These are phyloP conservation scores for Ectemnius cavifrons DNA, from an alignment of 2,888 invertebrate species.

Conservation along the genomic window DNA sequence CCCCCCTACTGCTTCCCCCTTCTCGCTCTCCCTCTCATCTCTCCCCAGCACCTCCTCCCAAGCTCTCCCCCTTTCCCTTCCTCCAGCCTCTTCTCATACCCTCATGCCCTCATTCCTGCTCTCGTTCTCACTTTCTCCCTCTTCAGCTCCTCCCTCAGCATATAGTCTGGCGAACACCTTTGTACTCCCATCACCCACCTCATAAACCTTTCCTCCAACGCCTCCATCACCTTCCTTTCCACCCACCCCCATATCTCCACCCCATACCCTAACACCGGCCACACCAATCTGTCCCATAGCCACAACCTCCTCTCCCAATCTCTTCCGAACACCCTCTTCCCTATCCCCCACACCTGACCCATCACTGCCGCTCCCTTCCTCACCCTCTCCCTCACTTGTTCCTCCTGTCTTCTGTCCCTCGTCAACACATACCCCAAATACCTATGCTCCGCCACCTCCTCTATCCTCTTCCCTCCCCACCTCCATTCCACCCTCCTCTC, in stretches of 20 bases:
- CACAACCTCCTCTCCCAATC: slow-evolving; percentile 5
- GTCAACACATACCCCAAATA: background rate
- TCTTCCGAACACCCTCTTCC: background rate
- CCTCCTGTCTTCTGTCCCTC: background rate
- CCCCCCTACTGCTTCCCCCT: too few relatives aligned
- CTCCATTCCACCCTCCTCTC: background rate
- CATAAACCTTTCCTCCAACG: background rate
- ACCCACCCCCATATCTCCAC: slow-evolving; percentile 8
- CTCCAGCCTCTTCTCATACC: too few relatives aligned
- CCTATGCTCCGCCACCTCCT: too few relatives aligned
- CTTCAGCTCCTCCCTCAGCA: background rate
- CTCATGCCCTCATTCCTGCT: too few relatives aligned
- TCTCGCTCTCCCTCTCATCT: too few relatives aligned
- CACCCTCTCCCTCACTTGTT: background rate
- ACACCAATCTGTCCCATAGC: background rate
- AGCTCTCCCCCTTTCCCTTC: too few relatives aligned
- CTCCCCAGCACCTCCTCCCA: too few relatives aligned
- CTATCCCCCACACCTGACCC: too few relatives aligned
- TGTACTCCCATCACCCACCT: background rate
- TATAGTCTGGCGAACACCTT: background rate
- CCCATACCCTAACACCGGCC: background rate
- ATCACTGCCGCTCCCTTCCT: too few relatives aligned
- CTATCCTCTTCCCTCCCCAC: too few relatives aligned
- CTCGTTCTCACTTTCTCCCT: background rate
- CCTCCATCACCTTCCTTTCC: background rate